Evolutionary conservation across 2,888 invertebrate genomes (phyloP).

Genomic region (Amblyteles armatorius): DNA sequence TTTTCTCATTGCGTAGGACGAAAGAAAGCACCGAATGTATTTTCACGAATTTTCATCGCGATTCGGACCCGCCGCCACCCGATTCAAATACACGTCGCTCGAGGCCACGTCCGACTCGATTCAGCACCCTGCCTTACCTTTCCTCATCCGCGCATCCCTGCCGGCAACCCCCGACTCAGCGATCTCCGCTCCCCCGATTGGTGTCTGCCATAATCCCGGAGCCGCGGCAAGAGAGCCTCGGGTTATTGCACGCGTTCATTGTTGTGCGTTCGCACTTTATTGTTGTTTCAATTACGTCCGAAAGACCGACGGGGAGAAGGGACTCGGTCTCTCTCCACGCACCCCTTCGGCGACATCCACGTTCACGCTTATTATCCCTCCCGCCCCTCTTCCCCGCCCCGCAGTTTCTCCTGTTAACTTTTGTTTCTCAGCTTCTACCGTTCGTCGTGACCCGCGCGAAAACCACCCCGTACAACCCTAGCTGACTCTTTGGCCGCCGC

Average conservation of each 20-base stretch:
- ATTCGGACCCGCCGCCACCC: not conserved
- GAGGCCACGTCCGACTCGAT: not conserved
- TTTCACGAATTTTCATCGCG: not conserved
- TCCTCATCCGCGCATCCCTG: conserved; percentile 12
- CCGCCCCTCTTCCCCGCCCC: conserved; percentile 63
- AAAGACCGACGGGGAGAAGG: conserved; percentile 56
- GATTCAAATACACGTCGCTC: conserved; percentile 9
- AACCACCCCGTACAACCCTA: conserved; percentile 2
- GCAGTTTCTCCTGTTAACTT: conserved; percentile 60
- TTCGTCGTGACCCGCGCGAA: conserved; percentile 7
- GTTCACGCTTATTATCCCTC: conserved; percentile 71
- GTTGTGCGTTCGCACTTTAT: conserved; percentile 77
- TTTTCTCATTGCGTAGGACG: no score
- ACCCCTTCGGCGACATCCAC: conserved; percentile 70
- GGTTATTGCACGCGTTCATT: conserved; percentile 75
- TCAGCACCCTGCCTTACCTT: conserved; percentile 23
- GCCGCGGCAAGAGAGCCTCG: conserved; percentile 69
- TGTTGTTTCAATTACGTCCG: conserved; percentile 80
- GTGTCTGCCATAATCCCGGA: conserved; percentile 5
- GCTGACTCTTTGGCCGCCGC: not conserved
- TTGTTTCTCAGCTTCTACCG: conserved; percentile 49
- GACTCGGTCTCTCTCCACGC: conserved; percentile 12
- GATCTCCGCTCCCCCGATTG: not conserved
- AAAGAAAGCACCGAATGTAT: not conserved
- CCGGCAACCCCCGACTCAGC: not conserved